A percentile compares a stretch with the other conserved stretches of the same genome.
phyloP scores from a whole-genome alignment of 2,113 vertebrate genomes.

The Pogonocichla stellata region DNA sequence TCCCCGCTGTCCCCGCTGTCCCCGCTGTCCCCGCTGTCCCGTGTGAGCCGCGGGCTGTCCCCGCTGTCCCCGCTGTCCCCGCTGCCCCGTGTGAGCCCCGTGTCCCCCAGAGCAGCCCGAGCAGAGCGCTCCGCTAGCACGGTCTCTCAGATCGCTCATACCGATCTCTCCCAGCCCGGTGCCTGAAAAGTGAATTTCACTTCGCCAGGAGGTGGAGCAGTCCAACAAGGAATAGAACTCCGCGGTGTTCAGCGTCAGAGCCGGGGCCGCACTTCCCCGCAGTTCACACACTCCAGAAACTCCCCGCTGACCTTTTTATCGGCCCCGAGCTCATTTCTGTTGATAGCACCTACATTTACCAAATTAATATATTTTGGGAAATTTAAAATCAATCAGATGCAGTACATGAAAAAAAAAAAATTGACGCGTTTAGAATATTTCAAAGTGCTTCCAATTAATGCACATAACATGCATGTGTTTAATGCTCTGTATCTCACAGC shows the following conservation, averaged over 20 bases:
- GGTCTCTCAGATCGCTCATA: no score
- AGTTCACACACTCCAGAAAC: background rate
- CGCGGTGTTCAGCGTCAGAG: no score
- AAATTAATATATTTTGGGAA: background rate
- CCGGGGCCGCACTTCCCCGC: accelerated
- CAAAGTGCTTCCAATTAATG: background rate
- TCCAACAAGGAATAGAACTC: background rate
- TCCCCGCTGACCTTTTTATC: background rate
- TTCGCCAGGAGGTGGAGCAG: slow-evolving; percentile 57
- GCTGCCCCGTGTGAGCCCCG: no score
- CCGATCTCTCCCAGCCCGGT: no score
- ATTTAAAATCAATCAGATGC: background rate
- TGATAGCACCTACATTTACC: background rate
- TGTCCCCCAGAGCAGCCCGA: no score
- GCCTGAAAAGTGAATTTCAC: accelerated
- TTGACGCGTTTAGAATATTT: background rate
- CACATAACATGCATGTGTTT: background rate
- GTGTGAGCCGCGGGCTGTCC: no score
- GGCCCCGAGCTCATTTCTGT: background rate
- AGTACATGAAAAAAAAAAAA: background rate
- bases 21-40: no score
- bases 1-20: no score
- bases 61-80: no score
- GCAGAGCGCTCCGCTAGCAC: no score
- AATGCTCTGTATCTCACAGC: background rate